A percentile compares a stretch with the other conserved stretches of the same genome.
Conservation (phyloP, 2,888 invertebrate species). For the Dinocampus coccinellae region DNA sequence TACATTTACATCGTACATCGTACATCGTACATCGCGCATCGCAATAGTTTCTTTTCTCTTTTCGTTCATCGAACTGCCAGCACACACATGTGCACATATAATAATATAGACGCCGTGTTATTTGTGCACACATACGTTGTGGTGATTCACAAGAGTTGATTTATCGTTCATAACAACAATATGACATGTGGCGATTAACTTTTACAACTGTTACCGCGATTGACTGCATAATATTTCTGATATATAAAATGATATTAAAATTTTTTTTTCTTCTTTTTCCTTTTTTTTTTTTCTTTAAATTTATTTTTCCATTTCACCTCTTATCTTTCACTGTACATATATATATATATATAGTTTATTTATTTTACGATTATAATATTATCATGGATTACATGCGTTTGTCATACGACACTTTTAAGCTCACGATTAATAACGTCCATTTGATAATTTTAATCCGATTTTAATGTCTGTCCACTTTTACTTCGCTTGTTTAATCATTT, state of each 20-base stretch:
- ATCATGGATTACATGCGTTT: conserved; percentile 23
- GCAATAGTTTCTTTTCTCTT: conserved; percentile 24
- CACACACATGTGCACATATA: too few species aligned
- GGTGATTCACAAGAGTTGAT: conserved; percentile 30
- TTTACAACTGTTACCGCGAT: conserved; percentile 38
- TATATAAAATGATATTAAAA: conserved; percentile 1
- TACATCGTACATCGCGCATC: conserved; percentile 11
- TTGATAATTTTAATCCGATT: conserved; percentile 24
- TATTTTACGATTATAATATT: neutral
- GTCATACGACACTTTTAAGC: conserved; percentile 21
- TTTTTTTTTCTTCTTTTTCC: too few species aligned
- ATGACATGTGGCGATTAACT: conserved; percentile 40
- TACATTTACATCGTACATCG: too few species aligned
- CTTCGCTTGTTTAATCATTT: conserved; percentile 7
- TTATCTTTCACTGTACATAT: neutral
- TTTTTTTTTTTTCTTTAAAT: too few species aligned
- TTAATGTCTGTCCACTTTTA: neutral
- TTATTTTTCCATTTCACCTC: too few species aligned
- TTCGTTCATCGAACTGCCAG: neutral
- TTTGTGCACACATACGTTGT: conserved; percentile 11
- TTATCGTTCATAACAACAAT: conserved; percentile 44
- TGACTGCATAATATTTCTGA: conserved; percentile 24
- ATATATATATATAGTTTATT: neutral
- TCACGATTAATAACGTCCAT: conserved; percentile 27
- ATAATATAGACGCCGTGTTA: neutral